phyloP scores from a whole-genome alignment of 2,888 invertebrate genomes.

The Horisme vitalbata region DNA sequence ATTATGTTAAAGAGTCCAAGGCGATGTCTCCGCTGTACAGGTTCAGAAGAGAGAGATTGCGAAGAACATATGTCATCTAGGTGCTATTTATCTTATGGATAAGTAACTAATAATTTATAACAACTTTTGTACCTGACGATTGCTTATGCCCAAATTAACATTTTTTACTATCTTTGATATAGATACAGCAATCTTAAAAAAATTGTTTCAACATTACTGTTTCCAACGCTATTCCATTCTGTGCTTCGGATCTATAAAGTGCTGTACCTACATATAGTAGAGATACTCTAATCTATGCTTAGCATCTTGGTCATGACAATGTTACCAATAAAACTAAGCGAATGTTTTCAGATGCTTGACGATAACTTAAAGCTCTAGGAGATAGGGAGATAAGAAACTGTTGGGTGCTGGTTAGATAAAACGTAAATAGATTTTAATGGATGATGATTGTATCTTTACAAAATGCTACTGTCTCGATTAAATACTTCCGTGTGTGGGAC shows the following conservation, averaged over 20 bases:
- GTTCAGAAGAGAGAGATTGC: too few relatives aligned
- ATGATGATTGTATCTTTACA: not conserved
- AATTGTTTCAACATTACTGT: not conserved
- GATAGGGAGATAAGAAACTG: slow-evolving; percentile 14
- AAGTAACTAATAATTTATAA: too few relatives aligned
- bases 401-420: slow-evolving; percentile 5
- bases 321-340: slow-evolving; percentile 24
- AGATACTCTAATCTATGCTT: slow-evolving; percentile 15
- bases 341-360: slow-evolving; percentile 19
- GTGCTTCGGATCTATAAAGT: not conserved
- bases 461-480: not conserved
- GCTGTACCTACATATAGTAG: not conserved
- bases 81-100: too few relatives aligned
- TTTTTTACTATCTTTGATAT: too few relatives aligned
- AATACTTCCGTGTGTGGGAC: too few relatives aligned
- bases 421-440: slow-evolving; percentile 8
- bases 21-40: too few relatives aligned
- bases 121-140: too few relatives aligned
- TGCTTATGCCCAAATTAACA: too few relatives aligned
- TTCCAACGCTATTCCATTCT: not conserved
- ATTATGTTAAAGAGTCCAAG: too few relatives aligned
- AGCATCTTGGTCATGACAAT: slow-evolving; percentile 25
- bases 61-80: too few relatives aligned
- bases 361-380: slow-evolving; percentile 20
- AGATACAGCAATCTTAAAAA: too few relatives aligned